Conservation (phyloP, 2,797 vertebrate genomes). For the Corythornis leucogaster region DNA sequence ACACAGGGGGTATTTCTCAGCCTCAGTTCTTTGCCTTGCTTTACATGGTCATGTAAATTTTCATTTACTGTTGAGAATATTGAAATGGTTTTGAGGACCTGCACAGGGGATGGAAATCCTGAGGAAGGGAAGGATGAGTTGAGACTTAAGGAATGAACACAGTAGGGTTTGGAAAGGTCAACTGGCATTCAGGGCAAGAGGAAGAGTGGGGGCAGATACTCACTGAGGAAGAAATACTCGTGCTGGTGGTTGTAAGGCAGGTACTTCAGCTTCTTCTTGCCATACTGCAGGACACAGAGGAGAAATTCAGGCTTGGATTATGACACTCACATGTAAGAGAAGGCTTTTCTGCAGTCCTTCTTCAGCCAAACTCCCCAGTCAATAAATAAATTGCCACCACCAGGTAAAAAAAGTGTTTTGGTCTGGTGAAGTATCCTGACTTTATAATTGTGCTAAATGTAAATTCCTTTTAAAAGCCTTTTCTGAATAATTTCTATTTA, state of each 20-base stretch:
- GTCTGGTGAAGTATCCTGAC: neutral
- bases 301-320: neutral
- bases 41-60: neutral
- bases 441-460: neutral
- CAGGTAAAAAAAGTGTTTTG: neutral
- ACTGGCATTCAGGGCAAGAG: neutral
- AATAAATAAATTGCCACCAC: neutral
- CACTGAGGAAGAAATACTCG: conserved; percentile 94
- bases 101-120: neutral
- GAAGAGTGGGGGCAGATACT: conserved; percentile 52
- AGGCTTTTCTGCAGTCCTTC: neutral
- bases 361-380: no score
- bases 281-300: conserved; percentile 82
- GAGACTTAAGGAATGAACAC: neutral
- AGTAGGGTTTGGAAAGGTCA: neutral
- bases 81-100: neutral
- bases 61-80: neutral
- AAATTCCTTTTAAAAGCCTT: neutral
- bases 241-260: conserved; percentile 95
- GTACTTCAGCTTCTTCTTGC: conserved; percentile 92
- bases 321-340: neutral
- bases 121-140: neutral
- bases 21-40: neutral
- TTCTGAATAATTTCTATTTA: neutral
- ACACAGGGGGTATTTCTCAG: neutral